A percentile compares a stretch with the other conserved stretches of the same genome.
Evolutionary conservation across 2,113 vertebrate species (phyloP).

Genomic region (Heterotis niloticus): DNA sequence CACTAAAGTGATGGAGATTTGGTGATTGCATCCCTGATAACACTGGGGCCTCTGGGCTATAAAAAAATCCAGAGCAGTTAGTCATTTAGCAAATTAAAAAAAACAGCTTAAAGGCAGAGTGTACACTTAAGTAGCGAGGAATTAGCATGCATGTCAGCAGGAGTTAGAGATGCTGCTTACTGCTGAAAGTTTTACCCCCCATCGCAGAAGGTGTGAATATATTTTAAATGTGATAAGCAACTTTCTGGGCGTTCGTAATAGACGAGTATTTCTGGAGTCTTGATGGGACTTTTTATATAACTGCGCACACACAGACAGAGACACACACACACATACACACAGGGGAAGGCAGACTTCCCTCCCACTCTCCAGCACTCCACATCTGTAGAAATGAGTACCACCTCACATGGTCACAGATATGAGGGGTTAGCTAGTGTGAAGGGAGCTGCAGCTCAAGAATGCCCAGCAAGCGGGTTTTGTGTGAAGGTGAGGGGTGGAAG

Average conservation of each 20-base stretch:
- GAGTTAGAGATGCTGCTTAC: no score
- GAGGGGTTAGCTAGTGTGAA: constrained; percentile 26
- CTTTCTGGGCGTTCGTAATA: no score
- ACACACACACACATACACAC: constrained; percentile 3
- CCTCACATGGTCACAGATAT: background rate
- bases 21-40: constrained; percentile 1
- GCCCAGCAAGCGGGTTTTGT: background rate
- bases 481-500: background rate
- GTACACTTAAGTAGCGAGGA: background rate
- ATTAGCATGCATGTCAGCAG: background rate
- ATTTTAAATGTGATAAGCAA: background rate
- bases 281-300: no score
- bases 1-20: background rate
- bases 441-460: constrained; percentile 22
- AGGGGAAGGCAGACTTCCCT: background rate
- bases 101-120: background rate
- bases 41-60: constrained; percentile 4
- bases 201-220: background rate
- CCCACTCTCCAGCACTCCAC: background rate
- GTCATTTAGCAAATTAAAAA: constrained; percentile 23
- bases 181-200: no score
- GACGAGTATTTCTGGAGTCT: no score
- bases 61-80: constrained; percentile 13
- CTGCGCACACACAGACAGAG: no score
- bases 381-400: background rate